Conservation (phyloP, 2,113 vertebrate genomes). For the Petrocephalus microphthalmus region DNA sequence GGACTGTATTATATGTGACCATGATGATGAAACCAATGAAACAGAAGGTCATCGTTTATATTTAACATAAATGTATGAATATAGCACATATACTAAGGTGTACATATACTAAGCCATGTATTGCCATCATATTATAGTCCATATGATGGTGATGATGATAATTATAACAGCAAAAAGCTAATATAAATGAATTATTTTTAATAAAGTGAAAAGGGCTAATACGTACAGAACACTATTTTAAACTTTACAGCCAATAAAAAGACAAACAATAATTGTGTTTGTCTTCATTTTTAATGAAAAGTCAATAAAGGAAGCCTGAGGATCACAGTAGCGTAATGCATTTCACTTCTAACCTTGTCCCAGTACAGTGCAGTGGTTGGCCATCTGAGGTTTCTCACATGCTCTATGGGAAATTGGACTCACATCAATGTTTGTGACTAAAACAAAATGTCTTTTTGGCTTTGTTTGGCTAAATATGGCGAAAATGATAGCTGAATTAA, state of each 20-base stretch:
- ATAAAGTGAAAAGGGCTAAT: background rate
- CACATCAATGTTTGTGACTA: background rate
- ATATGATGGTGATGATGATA: background rate
- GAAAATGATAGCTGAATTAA: background rate
- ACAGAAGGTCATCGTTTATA: background rate
- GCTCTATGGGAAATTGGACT: background rate
- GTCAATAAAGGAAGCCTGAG: background rate
- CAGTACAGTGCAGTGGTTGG: background rate
- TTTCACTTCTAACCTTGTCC: background rate
- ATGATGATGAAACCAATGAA: background rate
- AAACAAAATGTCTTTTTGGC: background rate
- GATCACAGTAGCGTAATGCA: background rate
- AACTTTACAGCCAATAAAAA: background rate
- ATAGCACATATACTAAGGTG: background rate
- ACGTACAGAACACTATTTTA: background rate
- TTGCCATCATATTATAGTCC: background rate
- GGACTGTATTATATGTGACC: background rate
- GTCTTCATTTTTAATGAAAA: background rate
- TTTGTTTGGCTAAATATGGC: background rate
- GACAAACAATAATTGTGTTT: background rate
- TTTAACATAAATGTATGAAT: background rate
- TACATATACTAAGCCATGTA: background rate
- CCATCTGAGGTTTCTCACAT: background rate
- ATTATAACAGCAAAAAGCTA: background rate
- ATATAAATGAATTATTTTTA: background rate